Percentiles rank a stretch among this genome's conserved stretches.
Evolutionary conservation across 2,113 vertebrate genomes (phyloP).

Genomic region (Trogon surrucura): DNA sequence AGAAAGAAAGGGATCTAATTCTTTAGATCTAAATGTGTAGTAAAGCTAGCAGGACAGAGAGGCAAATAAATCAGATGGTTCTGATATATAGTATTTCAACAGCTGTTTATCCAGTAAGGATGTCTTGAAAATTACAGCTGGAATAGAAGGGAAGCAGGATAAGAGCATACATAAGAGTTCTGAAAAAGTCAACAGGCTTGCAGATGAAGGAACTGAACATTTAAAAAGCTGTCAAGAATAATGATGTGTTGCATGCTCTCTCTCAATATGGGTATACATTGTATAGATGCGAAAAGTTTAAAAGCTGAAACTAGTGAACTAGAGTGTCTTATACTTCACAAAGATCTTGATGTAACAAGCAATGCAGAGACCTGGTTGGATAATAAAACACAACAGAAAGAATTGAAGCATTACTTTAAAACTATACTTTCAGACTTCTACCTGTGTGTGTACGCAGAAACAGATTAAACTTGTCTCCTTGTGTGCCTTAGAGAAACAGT

Average conservation of each 20-base stretch:
- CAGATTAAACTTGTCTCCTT: neutral
- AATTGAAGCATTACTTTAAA: neutral
- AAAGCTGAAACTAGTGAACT: neutral
- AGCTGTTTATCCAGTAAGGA: neutral
- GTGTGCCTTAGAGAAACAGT: neutral
- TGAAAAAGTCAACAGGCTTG: neutral
- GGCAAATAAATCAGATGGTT: neutral
- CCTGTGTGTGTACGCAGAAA: neutral
- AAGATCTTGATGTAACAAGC: neutral
- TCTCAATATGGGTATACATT: neutral
- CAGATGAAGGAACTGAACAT: neutral
- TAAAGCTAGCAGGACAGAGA: neutral
- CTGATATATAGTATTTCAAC: neutral
- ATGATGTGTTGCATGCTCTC: neutral
- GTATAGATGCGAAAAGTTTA: neutral
- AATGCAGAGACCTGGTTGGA: neutral
- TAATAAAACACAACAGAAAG: neutral
- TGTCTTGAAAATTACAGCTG: neutral
- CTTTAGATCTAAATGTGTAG: neutral
- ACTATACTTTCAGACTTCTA: neutral
- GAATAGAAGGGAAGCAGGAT: neutral
- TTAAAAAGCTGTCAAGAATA: neutral
- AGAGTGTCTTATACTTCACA: neutral
- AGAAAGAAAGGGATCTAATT: neutral
- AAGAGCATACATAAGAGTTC: neutral